These are phyloP conservation scores for Folsomia manolachei DNA, from an alignment of 2,888 invertebrate species.

Conservation along the genomic window DNA sequence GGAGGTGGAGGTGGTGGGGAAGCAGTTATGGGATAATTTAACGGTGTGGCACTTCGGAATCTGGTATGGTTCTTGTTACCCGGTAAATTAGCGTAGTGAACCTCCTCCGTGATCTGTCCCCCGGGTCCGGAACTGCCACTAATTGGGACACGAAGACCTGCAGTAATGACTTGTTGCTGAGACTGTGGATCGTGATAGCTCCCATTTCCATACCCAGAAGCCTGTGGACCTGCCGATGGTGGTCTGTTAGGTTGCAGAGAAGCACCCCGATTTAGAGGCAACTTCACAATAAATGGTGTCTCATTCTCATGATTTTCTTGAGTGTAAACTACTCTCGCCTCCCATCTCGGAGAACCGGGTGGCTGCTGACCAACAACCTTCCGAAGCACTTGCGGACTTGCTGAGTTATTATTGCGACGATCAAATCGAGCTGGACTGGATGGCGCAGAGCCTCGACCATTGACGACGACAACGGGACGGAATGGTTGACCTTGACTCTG, in stretches of 20 bases:
- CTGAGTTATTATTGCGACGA: conserved; percentile 22
- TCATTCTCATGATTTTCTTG: conserved; percentile 40
- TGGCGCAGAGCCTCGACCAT: conserved; percentile 28
- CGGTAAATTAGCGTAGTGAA: conserved; percentile 43
- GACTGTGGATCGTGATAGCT: conserved; percentile 35
- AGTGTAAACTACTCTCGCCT: conserved; percentile 48
- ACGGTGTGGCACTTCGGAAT: conserved; percentile 30
- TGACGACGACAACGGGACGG: conserved; percentile 28
- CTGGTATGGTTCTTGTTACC: conserved; percentile 24
- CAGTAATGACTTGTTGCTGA: conserved; percentile 43
- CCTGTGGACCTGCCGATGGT: not conserved
- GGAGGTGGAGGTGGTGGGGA: conserved; percentile 48
- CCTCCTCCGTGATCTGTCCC: conserved; percentile 30
- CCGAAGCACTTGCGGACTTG: not conserved
- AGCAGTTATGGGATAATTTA: conserved; percentile 12
- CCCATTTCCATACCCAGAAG: not conserved
- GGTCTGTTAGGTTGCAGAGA: conserved; percentile 9
- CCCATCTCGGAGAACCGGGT: conserved; percentile 45
- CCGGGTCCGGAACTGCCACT: conserved; percentile 17
- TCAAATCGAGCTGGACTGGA: conserved; percentile 42
- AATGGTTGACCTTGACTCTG: conserved; percentile 37
- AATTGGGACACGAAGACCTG: conserved; percentile 44
- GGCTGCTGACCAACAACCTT: conserved; percentile 30
- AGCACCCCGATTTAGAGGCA: conserved; percentile 36
- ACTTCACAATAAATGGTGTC: conserved; percentile 40